phyloP scores from a whole-genome alignment of 2,113 vertebrate genomes.

The Furnarius figulus region DNA sequence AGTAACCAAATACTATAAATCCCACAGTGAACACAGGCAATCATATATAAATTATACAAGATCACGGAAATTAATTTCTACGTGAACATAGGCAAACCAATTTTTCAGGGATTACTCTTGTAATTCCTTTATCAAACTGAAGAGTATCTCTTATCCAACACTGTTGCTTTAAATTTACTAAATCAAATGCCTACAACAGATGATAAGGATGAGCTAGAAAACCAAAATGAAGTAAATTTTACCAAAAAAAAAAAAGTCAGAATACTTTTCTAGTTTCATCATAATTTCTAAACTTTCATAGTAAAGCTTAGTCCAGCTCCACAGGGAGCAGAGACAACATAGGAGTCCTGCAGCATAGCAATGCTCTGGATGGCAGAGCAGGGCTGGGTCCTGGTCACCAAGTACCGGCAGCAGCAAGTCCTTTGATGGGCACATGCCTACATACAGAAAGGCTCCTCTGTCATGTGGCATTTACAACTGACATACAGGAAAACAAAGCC shows the following conservation, averaged over 20 bases:
- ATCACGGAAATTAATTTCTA: not conserved
- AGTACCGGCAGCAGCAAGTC: not conserved
- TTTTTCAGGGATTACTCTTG: not conserved
- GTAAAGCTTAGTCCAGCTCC: not conserved
- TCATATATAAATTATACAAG: not conserved
- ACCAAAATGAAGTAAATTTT: not conserved
- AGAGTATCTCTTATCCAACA: not conserved
- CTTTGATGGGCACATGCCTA: not conserved
- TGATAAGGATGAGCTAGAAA: not conserved
- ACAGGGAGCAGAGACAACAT: not conserved
- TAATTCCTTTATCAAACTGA: not conserved
- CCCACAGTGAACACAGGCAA: not conserved
- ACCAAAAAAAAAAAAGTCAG: not conserved
- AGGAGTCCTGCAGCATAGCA: fast-evolving
- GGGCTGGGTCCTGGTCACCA: too few relatives aligned
- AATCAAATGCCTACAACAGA: not conserved
- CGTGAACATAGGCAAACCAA: not conserved
- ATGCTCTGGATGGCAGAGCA: fast-evolving
- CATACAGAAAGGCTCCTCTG: not conserved
- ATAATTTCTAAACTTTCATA: not conserved
- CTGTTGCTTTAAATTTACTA: not conserved
- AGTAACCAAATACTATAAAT: not conserved
- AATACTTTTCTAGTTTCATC: not conserved
- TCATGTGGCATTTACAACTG: not conserved
- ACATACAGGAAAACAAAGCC: not conserved